Conservation (phyloP, 2,888 invertebrate species). For the Pegoplata infirma region DNA sequence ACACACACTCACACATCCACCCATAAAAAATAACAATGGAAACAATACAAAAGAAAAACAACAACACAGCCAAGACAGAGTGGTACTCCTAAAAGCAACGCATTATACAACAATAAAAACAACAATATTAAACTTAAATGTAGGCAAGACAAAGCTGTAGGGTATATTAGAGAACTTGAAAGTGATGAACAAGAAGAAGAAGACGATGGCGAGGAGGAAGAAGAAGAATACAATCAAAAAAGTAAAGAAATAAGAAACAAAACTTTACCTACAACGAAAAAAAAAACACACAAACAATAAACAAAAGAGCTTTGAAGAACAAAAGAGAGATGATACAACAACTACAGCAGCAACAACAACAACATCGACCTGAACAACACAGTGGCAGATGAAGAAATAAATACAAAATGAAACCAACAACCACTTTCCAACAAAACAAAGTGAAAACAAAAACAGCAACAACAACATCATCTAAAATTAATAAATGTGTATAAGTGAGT, state of each 20-base stretch:
- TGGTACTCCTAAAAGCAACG: slow-evolving; percentile 27
- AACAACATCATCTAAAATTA: slow-evolving; percentile 5
- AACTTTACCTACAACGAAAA: slow-evolving; percentile 28
- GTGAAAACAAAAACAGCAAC: slow-evolving; percentile 10
- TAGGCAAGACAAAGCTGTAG: slow-evolving; percentile 28
- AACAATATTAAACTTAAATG: slow-evolving; percentile 31
- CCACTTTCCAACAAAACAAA: slow-evolving; percentile 18
- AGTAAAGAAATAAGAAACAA: slow-evolving; percentile 40
- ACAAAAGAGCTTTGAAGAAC: slow-evolving; percentile 47
- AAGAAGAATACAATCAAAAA: slow-evolving; percentile 14
- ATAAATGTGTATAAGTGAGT: neutral
- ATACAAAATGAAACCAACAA: slow-evolving; percentile 58
- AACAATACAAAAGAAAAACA: slow-evolving; percentile 71
- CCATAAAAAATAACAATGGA: slow-evolving; percentile 49
- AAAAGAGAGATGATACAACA: slow-evolving; percentile 55
- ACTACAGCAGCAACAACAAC: no score
- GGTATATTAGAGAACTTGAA: slow-evolving; percentile 7
- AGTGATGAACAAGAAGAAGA: neutral
- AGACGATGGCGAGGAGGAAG: slow-evolving; percentile 2
- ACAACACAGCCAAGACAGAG: slow-evolving; percentile 48
- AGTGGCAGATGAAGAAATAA: slow-evolving; percentile 58
- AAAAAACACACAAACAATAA: slow-evolving; percentile 3
- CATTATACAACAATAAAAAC: slow-evolving; percentile 30
- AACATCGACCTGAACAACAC: no score
- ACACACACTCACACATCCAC: neutral